A percentile compares a stretch with the other conserved stretches of the same genome.
phyloP scores from a whole-genome alignment of 2,888 invertebrate species.

The Liposcelis brunnea region DNA sequence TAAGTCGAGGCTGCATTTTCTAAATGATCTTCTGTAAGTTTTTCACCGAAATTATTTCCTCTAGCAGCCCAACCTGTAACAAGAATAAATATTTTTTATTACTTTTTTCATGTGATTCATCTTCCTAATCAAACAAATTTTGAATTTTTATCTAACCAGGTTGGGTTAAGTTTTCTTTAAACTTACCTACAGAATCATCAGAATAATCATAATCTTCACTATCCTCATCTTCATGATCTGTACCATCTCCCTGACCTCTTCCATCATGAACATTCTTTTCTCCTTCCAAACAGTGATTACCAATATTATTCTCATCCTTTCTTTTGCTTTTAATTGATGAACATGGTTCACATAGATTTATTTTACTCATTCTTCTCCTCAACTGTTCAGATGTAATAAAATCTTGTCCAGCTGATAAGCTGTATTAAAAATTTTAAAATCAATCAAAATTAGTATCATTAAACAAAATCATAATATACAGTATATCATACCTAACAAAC shows the following conservation, averaged over 20 bases:
- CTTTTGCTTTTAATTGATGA: too few relatives aligned
- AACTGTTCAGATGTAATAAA: slow-evolving; percentile 72
- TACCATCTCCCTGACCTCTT: slow-evolving; percentile 24
- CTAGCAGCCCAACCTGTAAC: slow-evolving; percentile 28
- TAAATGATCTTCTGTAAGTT: slow-evolving; percentile 62
- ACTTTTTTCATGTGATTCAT: too few relatives aligned
- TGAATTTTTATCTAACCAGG: too few relatives aligned
- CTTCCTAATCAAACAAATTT: not conserved
- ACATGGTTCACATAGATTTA: too few relatives aligned
- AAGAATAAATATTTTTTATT: slow-evolving; percentile 8
- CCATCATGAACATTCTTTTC: slow-evolving; percentile 23
- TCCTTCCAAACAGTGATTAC: slow-evolving; percentile 14
- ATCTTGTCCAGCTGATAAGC: slow-evolving; percentile 69
- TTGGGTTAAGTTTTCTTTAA: too few relatives aligned
- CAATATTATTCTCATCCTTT: too few relatives aligned
- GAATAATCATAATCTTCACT: slow-evolving; percentile 2
- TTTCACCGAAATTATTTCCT: slow-evolving; percentile 42
- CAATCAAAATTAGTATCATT: not conserved
- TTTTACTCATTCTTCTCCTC: slow-evolving; percentile 45
- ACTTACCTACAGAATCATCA: slow-evolving; percentile 2
- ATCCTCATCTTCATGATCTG: slow-evolving; percentile 13
- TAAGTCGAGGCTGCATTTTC: slow-evolving; percentile 68
- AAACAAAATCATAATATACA: not conserved
- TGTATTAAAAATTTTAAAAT: slow-evolving; percentile 22
- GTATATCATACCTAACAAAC: slow-evolving; percentile 49